Conservation (phyloP, 2,888 invertebrate genomes). For the Amphipoea lucens region DNA sequence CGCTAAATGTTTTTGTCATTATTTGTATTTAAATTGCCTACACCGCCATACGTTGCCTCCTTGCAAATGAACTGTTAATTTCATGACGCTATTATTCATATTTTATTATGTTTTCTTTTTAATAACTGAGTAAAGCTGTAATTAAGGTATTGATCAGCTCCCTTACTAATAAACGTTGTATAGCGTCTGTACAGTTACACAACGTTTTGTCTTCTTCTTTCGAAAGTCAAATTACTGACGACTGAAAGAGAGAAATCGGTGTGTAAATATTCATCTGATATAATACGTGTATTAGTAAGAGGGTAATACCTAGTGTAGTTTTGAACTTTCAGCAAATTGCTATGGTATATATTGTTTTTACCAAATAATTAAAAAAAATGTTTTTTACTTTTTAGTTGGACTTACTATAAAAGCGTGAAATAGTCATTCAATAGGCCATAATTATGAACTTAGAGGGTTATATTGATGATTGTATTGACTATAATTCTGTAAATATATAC, state of each 20-base stretch:
- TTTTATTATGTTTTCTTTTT: conserved; percentile 1
- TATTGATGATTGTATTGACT: not conserved
- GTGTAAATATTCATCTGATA: too few species aligned
- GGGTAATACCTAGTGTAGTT: not conserved
- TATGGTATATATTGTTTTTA: not conserved
- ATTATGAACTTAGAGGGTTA: not conserved
- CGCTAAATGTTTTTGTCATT: conserved; percentile 85
- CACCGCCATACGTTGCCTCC: conserved; percentile 34
- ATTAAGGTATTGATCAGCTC: too few species aligned
- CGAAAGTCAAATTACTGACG: too few species aligned
- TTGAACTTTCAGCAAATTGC: not conserved
- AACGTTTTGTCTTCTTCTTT: too few species aligned
- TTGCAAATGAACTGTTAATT: conserved; percentile 65
- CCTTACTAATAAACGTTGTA: too few species aligned
- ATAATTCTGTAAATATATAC: not conserved
- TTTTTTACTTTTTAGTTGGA: too few species aligned
- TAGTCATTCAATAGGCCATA: not conserved
- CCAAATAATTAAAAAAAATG: not conserved
- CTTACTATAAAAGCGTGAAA: not conserved
- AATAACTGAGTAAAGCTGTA: not conserved
- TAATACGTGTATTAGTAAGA: too few species aligned
- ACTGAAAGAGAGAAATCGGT: too few species aligned
- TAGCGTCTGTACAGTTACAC: too few species aligned
- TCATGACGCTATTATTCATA: conserved; percentile 8
- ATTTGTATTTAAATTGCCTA: conserved; percentile 82